Conservation (phyloP, 2,888 invertebrate species). For the Hofmannophila pseudospretella region DNA sequence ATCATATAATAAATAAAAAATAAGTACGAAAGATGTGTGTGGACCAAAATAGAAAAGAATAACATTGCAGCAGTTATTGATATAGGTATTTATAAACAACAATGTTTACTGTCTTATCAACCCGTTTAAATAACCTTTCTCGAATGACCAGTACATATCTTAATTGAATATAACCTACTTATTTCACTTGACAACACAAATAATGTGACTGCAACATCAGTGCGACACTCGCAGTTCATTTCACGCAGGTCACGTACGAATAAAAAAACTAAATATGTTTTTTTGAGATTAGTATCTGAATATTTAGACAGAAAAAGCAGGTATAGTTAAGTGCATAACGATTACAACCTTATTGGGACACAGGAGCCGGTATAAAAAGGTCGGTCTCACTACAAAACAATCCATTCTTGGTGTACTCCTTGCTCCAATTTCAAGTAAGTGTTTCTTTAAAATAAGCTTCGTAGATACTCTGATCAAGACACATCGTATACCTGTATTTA, state of each 20-base stretch:
- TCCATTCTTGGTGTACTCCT: not conserved
- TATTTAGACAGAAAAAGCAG: not conserved
- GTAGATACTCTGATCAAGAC: too few relatives aligned
- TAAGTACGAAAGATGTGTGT: too few relatives aligned
- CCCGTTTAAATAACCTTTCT: too few relatives aligned
- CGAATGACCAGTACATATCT: not conserved
- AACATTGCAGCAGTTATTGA: too few relatives aligned
- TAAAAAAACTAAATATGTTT: constrained; percentile 2
- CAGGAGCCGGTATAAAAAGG: constrained; percentile 3
- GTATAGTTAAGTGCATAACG: not conserved
- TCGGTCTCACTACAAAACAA: not conserved
- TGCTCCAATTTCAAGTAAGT: not conserved
- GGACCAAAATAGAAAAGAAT: too few relatives aligned
- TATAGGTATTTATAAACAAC: too few relatives aligned
- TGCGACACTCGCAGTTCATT: not conserved
- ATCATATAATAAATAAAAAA: too few relatives aligned
- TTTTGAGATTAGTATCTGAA: not conserved
- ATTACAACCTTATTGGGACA: constrained; percentile 5
- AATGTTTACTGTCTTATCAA: too few relatives aligned
- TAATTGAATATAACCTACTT: not conserved
- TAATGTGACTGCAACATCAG: not conserved
- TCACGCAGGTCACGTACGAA: constrained; percentile 3
- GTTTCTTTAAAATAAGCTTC: too few relatives aligned
- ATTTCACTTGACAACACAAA: not conserved
- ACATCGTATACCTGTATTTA: too few relatives aligned